Evolutionary conservation across 37 sponge, comb jelly and placozoan genomes (phyloP).

Genomic region (Aphrocallistes beatrix): DNA sequence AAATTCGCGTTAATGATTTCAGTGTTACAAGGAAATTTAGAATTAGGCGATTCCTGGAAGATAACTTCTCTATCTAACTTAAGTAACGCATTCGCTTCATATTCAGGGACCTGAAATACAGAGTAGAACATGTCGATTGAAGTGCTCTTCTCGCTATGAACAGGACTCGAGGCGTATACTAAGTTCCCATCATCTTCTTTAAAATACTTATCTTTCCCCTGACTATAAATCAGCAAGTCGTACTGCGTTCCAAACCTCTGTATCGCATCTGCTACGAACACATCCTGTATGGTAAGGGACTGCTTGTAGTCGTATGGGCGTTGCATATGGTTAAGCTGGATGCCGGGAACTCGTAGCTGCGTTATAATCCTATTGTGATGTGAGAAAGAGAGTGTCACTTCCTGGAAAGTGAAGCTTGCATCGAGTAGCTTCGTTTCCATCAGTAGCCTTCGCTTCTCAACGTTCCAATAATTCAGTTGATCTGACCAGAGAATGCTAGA

Average conservation of each 20-base stretch:
- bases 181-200: background rate
- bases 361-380: background rate
- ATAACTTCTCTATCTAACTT: background rate
- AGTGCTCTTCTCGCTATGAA: background rate
- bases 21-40: background rate
- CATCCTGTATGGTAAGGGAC: slow-evolving; percentile 35
- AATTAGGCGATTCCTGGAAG: background rate
- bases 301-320: slow-evolving; percentile 9
- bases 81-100: background rate
- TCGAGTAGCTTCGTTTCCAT: slow-evolving; percentile 14
- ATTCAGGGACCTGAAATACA: background rate
- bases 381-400: background rate
- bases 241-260: slow-evolving; percentile 70
- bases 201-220: background rate
- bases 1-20: background rate
- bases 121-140: background rate
- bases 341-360: background rate
- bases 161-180: background rate
- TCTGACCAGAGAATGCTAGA: background rate
- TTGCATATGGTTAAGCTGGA: background rate
- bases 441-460: background rate
- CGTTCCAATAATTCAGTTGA: background rate
- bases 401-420: slow-evolving; percentile 9
- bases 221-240: slow-evolving; percentile 39
- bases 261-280: slow-evolving; percentile 59